Evolutionary conservation across 2,113 vertebrate genomes (phyloP).

Genomic region (Elephas maximus): DNA sequence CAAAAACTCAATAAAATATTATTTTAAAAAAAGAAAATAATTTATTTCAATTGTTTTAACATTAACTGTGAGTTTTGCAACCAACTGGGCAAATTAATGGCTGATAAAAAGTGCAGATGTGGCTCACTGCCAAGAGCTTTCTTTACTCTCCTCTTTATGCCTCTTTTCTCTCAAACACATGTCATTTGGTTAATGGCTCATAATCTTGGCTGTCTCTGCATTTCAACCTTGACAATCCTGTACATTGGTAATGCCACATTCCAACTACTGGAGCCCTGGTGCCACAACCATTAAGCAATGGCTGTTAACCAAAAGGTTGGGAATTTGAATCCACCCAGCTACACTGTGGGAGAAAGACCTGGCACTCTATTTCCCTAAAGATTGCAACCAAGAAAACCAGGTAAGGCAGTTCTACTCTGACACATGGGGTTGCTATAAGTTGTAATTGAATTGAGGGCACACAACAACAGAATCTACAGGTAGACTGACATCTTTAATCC

Average conservation of each 20-base stretch:
- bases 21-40: background rate
- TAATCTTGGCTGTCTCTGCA: background rate
- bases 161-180: background rate
- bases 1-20: no score
- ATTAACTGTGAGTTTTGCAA: slow-evolving; percentile 5
- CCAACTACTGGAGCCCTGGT: background rate
- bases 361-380: background rate
- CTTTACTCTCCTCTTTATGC: background rate
- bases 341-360: background rate
- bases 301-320: background rate
- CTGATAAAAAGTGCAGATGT: background rate
- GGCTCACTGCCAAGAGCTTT: background rate
- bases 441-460: background rate
- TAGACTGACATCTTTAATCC: background rate
- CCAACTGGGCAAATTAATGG: background rate
- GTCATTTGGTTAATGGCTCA: background rate
- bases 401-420: background rate
- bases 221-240: background rate
- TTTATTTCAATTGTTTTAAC: background rate
- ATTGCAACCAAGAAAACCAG: background rate
- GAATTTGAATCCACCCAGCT: background rate
- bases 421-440: background rate
- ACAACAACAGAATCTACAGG: background rate
- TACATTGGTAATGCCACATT: background rate
- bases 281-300: background rate